Conservation (phyloP, 2,888 invertebrate species). For the Lepidonotus clava region DNA sequence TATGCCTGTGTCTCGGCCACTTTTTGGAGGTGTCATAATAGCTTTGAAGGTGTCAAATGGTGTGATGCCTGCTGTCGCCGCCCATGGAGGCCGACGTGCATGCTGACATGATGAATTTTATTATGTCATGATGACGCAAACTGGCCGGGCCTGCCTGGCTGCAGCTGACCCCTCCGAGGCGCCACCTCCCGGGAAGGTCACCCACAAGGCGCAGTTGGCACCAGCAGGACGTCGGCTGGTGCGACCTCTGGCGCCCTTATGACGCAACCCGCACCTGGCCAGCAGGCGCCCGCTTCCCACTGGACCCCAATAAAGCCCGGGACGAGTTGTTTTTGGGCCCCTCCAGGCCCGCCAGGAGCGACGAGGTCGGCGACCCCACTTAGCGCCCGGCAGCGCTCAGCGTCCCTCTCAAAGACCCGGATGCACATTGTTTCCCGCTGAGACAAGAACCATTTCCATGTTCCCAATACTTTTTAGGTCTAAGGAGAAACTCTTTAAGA, state of each 20-base stretch:
- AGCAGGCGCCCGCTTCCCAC: background rate
- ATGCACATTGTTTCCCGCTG: background rate
- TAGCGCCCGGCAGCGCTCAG: background rate
- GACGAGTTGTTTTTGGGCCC: background rate
- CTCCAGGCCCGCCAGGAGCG: background rate
- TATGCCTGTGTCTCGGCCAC: background rate
- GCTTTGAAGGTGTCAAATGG: constrained; percentile 24
- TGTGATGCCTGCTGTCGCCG: background rate
- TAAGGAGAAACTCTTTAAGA: background rate
- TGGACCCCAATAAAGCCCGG: background rate
- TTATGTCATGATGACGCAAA: constrained; percentile 7
- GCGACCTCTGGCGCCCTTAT: background rate
- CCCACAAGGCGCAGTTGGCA: background rate
- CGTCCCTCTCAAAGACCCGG: background rate
- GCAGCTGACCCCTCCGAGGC: background rate
- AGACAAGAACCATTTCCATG: background rate
- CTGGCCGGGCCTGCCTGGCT: background rate
- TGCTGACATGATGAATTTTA: background rate
- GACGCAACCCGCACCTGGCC: background rate
- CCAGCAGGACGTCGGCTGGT: background rate
- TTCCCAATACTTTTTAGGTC: too few species aligned
- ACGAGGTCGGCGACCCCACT: background rate
- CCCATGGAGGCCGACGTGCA: background rate
- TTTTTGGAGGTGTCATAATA: background rate
- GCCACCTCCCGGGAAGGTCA: constrained; percentile 3